Evolutionary conservation across 2,797 vertebrate genomes (phyloP).

Genomic region (Pseudochirops corinnae): DNA sequence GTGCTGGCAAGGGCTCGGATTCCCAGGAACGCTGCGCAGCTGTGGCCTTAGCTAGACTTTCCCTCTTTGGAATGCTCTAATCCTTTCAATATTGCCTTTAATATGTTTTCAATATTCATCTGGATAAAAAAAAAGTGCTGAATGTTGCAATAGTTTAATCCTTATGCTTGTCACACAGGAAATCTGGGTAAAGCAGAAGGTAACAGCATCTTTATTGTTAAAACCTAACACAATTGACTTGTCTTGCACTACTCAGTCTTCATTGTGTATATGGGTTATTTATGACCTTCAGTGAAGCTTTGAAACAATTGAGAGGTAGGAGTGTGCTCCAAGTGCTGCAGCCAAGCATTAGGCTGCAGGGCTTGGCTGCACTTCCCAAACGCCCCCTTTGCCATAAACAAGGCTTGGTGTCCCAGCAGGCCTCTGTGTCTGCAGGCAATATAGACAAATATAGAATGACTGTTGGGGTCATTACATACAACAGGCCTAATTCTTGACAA

Average conservation of each 20-base stretch:
- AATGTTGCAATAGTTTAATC: conserved; percentile 87
- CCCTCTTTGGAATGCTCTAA: conserved; percentile 85
- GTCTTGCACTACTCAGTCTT: conserved; percentile 8
- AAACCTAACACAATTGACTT: conserved; percentile 55
- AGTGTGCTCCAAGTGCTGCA: conserved; percentile 74
- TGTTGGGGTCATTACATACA: conserved; percentile 63
- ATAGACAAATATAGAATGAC: conserved; percentile 66
- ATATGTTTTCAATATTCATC: conserved; percentile 90
- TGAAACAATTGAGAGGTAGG: conserved; percentile 67
- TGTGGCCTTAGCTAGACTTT: conserved; percentile 87
- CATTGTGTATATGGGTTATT: conserved; percentile 75
- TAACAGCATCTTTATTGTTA: conserved; percentile 79
- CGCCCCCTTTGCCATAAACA: conserved; percentile 79
- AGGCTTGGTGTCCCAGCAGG: conserved; percentile 68
- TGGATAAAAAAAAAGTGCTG: conserved; percentile 87
- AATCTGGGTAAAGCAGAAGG: conserved; percentile 79
- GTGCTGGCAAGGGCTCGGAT: conserved; percentile 81
- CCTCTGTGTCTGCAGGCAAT: conserved; percentile 67
- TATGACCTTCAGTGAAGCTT: conserved; percentile 75
- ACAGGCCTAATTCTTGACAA: conserved; percentile 70
- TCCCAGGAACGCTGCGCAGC: conserved; percentile 83
- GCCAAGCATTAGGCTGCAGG: conserved; percentile 77
- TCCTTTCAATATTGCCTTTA: conserved; percentile 87
- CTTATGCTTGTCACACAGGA: conserved; percentile 85
- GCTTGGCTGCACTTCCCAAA: conserved; percentile 85